Evolutionary conservation across 2,113 vertebrate genomes (phyloP).

Genomic region (Bothrops jararaca): DNA sequence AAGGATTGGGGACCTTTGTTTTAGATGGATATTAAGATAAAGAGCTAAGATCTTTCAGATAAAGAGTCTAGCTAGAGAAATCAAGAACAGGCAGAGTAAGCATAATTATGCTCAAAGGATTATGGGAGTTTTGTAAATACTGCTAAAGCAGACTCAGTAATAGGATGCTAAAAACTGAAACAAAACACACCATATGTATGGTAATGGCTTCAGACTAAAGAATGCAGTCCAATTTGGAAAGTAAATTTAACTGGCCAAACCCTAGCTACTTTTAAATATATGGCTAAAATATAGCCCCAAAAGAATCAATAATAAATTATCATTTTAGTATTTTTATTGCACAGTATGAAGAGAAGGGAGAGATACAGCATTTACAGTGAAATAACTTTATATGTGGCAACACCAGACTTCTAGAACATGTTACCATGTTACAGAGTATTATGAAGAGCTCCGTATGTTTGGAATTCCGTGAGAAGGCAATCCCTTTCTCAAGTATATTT

Average conservation of each 20-base stretch:
- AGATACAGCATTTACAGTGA: background rate
- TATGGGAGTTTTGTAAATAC: too few species aligned
- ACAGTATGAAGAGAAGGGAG: background rate
- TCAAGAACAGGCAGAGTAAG: too few species aligned
- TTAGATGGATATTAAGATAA: too few species aligned
- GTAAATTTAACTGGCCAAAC: background rate
- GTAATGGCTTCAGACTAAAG: background rate
- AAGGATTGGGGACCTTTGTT: too few species aligned
- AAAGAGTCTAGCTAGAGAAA: too few species aligned
- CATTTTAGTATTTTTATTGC: conserved; percentile 43
- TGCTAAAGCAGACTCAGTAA: background rate
- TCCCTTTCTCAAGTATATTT: background rate
- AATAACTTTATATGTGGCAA: background rate
- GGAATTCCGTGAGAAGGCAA: background rate
- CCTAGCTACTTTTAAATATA: background rate
- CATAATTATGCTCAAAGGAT: too few species aligned
- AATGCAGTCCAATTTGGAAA: background rate
- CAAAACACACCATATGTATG: background rate
- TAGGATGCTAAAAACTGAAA: background rate
- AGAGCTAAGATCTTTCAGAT: too few species aligned
- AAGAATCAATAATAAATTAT: background rate
- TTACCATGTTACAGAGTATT: conserved; percentile 16
- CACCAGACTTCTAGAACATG: conserved; percentile 25
- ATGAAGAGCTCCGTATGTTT: background rate
- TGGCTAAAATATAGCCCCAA: background rate